Evolutionary conservation across 2,888 invertebrate genomes (phyloP), one percentile per base, ranked within the genome.

Genomic region (Ophion costatus): DNA sequence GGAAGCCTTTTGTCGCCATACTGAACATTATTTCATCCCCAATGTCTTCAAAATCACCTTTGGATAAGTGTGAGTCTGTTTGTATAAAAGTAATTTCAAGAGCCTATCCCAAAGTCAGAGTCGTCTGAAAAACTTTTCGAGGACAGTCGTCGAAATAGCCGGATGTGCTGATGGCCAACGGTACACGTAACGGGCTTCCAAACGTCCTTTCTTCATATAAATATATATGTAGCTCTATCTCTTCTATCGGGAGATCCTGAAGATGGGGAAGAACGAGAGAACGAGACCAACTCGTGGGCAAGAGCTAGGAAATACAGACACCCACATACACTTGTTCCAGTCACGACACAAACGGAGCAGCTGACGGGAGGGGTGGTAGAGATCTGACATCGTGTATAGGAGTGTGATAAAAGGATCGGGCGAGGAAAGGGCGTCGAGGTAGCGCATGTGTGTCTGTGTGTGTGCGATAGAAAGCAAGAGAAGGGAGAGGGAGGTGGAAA

Each of bases 381-480:
- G 74, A 82, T 61, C 57, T 61, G 75, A 51, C 70, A 42, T 51
- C 24, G 69, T 63, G 61, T 63, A 73, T 77, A 73, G 57, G 61
- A 78, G 82, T 82, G 80, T 76, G 85, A 82, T 85, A 80, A 80
- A 82, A 85, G 82, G 82, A 82, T 82, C 11, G 82, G 82, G 75
- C 70, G 45, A 79, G 79, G 66, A 79, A 80, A 70, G 78, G 74
- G 75, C 69, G 75, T 78, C 64, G 63, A 69, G 73, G 84, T 77
- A 45, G 69, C 33, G 57, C 17, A 51, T 4, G 51, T 51, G 11
- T 51, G 14, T 17, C 17, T 14, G 51, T 17, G 17, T 17, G 51
- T 51, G 51, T 11, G 51, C 17, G 51, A 42, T 22, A 67, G 67
- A 17, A 24, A 29, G 9, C 5, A 24, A 69, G 59, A 63, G 64